phyloP scores from a whole-genome alignment of 2,113 vertebrate species.

The Hystrix brachyura region DNA sequence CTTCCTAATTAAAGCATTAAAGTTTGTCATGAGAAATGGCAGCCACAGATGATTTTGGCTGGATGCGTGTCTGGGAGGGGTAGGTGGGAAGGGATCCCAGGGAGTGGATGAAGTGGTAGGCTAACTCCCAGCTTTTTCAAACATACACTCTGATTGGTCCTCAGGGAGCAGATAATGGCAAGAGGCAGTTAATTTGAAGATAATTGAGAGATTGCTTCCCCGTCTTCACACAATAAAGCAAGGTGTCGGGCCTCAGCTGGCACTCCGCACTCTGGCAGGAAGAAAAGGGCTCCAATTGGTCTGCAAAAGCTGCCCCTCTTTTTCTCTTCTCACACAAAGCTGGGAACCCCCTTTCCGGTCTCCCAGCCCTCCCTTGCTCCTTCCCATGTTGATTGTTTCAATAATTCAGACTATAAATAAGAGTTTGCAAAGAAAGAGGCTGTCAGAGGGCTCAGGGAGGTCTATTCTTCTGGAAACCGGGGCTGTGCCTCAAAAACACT shows the following conservation, averaged over 20 bases:
- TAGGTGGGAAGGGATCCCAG: conserved; percentile 65
- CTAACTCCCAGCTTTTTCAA: conserved; percentile 78
- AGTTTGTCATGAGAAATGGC: conserved; percentile 85
- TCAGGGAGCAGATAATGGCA: conserved; percentile 86
- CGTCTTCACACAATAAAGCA: conserved; percentile 86
- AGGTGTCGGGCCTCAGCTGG: conserved; percentile 88
- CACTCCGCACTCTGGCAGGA: conserved; percentile 71
- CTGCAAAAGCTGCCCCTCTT: conserved; percentile 84
- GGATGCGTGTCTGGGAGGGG: conserved; percentile 33
- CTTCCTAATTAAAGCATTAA: conserved; percentile 90
- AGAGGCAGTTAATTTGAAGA: conserved; percentile 90
- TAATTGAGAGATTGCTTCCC: conserved; percentile 89
- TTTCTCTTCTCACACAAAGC: conserved; percentile 77
- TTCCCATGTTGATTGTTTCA: conserved; percentile 61
- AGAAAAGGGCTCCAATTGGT: conserved; percentile 73
- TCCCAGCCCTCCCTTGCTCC: neutral
- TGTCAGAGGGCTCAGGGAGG: neutral
- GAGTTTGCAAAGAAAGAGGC: neutral
- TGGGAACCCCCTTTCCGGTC: neutral
- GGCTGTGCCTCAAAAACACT: neutral
- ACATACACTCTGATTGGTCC: conserved; percentile 81
- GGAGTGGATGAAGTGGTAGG: conserved; percentile 68
- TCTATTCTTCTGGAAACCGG: neutral
- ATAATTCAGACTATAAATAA: conserved; percentile 76
- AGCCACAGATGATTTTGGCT: conserved; percentile 82